Evolutionary conservation across 1,140 invertebrate species (phyloP).

Genomic region (Heliconius nattereri): DNA sequence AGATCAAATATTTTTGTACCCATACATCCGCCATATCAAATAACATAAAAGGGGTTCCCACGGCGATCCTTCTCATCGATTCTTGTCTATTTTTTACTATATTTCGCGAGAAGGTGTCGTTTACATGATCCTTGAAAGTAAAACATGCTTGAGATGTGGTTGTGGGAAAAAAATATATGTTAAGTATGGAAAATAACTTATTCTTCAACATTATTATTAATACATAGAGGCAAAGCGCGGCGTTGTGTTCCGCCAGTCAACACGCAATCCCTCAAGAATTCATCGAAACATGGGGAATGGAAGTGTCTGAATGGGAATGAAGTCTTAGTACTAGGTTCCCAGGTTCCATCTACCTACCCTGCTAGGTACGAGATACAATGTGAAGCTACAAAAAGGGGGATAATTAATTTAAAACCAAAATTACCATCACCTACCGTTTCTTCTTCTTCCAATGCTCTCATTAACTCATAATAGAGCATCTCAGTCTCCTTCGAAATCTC

Average conservation of each 20-base stretch:
- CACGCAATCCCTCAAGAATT: too few species aligned
- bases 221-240: too few species aligned
- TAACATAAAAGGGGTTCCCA: slow-evolving; percentile 2
- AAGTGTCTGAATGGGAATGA: too few species aligned
- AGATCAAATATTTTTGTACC: not conserved
- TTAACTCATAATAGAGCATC: slow-evolving; percentile 78
- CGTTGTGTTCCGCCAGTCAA: too few species aligned
- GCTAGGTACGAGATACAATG: too few species aligned
- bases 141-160: not conserved
- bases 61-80: not conserved
- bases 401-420: not conserved
- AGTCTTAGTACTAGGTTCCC: too few species aligned
- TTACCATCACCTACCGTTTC: slow-evolving; percentile 66
- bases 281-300: too few species aligned
- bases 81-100: slow-evolving; percentile 6
- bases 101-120: not conserved
- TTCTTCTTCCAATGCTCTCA: slow-evolving; percentile 75
- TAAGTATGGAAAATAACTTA: not conserved
- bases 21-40: not conserved
- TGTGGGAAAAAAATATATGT: not conserved
- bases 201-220: too few species aligned
- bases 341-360: too few species aligned
- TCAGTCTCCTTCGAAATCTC: slow-evolving; percentile 76
- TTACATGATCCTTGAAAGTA: not conserved
- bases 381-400: too few species aligned